Evolutionary conservation across 2,888 invertebrate genomes (phyloP).

Genomic region (Cactoblastis cactorum): DNA sequence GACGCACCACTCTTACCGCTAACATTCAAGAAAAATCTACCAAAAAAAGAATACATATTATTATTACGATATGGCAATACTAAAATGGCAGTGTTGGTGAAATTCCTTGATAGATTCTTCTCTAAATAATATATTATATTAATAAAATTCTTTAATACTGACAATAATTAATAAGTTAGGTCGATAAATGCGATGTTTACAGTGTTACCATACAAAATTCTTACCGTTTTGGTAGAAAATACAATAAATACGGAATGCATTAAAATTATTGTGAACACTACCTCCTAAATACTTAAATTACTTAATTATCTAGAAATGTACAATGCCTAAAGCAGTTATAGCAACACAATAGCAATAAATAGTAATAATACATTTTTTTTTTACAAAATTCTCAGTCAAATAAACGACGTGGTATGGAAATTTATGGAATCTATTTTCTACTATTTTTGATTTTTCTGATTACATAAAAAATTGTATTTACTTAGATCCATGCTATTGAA

Average conservation of each 20-base stretch:
- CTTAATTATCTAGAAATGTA: constrained; percentile 32
- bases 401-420: constrained; percentile 10
- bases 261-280: constrained; percentile 24
- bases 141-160: constrained; percentile 54
- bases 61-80: constrained; percentile 27
- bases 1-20: constrained; percentile 22
- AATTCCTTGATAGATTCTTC: constrained; percentile 33
- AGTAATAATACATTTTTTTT: constrained; percentile 22
- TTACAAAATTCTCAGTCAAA: constrained; percentile 36
- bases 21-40: constrained; percentile 39
- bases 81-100: constrained; percentile 28
- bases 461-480: not conserved
- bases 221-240: constrained; percentile 35
- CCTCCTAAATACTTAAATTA: constrained; percentile 10
- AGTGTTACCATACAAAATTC: constrained; percentile 32
- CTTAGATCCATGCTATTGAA: not conserved
- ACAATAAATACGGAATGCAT: constrained; percentile 47
- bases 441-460: not conserved
- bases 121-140: constrained; percentile 21
- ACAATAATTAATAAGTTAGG: constrained; percentile 42
- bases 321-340: constrained; percentile 36
- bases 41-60: constrained; percentile 30
- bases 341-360: constrained; percentile 45
- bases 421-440: not conserved
- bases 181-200: constrained; percentile 56